These are phyloP conservation scores for Opisthograptis luteolata DNA, from an alignment of 2,888 invertebrate genomes.

Conservation along the genomic window DNA sequence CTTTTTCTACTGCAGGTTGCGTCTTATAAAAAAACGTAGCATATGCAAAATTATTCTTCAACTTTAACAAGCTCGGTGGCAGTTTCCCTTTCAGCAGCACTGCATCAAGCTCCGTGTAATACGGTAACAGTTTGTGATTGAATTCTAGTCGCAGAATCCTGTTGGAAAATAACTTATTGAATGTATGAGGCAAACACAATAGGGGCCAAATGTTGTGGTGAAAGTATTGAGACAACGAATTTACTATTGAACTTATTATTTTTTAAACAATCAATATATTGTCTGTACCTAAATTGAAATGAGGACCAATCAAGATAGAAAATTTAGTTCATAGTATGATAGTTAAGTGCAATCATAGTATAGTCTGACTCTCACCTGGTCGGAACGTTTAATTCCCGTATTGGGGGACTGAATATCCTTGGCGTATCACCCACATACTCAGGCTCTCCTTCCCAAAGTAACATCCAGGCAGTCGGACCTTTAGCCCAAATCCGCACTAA, in stretches of 20 bases:
- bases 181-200: too few species aligned
- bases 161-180: slow-evolving; percentile 13
- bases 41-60: slow-evolving; percentile 64
- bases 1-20: slow-evolving; percentile 63
- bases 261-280: too few species aligned
- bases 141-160: slow-evolving; percentile 94
- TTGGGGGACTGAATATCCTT: slow-evolving; percentile 90
- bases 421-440: slow-evolving; percentile 85
- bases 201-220: too few species aligned
- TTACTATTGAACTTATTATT: too few species aligned
- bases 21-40: slow-evolving; percentile 61
- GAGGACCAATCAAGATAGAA: too few species aligned
- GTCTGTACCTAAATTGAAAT: too few species aligned
- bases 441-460: slow-evolving; percentile 91
- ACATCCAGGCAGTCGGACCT: slow-evolving; percentile 85
- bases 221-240: too few species aligned
- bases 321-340: too few species aligned
- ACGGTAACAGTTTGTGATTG: slow-evolving; percentile 91
- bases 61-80: slow-evolving; percentile 57
- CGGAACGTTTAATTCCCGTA: slow-evolving; percentile 81
- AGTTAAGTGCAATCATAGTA: too few species aligned
- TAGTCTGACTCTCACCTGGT: too few species aligned
- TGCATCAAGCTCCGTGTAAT: slow-evolving; percentile 95
- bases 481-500: slow-evolving; percentile 91
- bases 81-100: slow-evolving; percentile 90